Conservation (phyloP, 2,113 vertebrate genomes). For the Sylvietta virens region DNA sequence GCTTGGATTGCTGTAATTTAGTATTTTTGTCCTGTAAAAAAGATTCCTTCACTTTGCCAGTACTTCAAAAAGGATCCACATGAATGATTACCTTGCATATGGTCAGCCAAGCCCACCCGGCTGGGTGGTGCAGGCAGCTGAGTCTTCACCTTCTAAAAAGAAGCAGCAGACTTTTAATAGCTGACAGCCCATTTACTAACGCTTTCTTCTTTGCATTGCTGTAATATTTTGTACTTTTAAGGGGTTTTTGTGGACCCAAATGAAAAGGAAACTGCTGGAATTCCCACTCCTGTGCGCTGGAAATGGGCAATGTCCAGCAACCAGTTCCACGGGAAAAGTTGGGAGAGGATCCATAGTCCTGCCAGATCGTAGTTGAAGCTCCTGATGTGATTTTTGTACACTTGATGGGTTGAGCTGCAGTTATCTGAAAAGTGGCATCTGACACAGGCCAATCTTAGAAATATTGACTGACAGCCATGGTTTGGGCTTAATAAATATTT, state of each 20-base stretch:
- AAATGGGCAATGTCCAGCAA: not conserved
- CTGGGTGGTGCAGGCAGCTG: not conserved
- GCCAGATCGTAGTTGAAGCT: accelerated
- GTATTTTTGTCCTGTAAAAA: not conserved
- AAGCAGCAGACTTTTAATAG: not conserved
- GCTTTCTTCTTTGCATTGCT: not conserved
- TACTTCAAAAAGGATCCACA: not conserved
- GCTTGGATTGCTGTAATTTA: not conserved
- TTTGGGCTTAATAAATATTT: not conserved
- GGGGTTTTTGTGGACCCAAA: not conserved
- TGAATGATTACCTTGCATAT: not conserved
- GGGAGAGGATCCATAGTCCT: not conserved
- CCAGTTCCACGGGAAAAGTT: not conserved
- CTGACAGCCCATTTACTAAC: not conserved
- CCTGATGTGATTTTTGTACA: not conserved
- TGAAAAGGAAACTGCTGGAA: not conserved
- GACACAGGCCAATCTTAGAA: not conserved
- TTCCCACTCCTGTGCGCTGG: not conserved
- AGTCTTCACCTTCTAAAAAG: not conserved
- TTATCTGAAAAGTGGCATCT: not conserved
- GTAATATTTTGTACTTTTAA: not conserved
- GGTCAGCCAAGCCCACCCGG: not conserved
- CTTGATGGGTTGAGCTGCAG: not conserved
- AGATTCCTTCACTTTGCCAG: not conserved
- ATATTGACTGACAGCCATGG: not conserved